These are phyloP conservation scores for Hyposoter didymator DNA, from an alignment of 2,888 invertebrate genomes.

Conservation along the genomic window DNA sequence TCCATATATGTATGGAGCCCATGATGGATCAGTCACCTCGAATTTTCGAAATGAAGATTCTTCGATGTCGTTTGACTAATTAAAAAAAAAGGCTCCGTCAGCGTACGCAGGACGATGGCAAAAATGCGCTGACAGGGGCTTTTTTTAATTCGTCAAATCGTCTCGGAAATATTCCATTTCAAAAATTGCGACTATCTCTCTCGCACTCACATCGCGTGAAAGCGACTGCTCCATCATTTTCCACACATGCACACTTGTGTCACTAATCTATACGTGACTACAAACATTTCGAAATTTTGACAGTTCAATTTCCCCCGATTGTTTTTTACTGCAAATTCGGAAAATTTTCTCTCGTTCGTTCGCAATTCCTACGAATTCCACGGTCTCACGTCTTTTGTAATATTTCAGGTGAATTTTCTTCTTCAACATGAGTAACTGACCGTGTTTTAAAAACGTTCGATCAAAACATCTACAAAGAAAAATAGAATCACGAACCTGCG, in stretches of 20 bases:
- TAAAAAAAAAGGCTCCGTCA: too few species aligned
- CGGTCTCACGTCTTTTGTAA: background rate
- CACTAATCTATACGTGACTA: slow-evolving; percentile 20
- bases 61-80: too few species aligned
- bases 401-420: slow-evolving; percentile 31
- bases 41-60: too few species aligned
- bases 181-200: too few species aligned
- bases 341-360: background rate
- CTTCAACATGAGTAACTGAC: background rate
- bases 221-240: too few species aligned
- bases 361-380: background rate
- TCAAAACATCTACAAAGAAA: slow-evolving; percentile 5
- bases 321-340: slow-evolving; percentile 47
- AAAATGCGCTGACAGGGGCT: too few species aligned
- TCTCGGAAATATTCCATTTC: too few species aligned
- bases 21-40: background rate
- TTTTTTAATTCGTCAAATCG: too few species aligned
- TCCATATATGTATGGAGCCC: slow-evolving; percentile 52
- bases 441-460: background rate
- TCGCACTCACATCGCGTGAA: too few species aligned
- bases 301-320: slow-evolving; percentile 42
- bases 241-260: slow-evolving; percentile 28
- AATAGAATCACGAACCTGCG: background rate
- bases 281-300: slow-evolving; percentile 55
- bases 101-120: too few species aligned